phyloP scores from a whole-genome alignment of 1,140 invertebrate species.

The Dreissena polymorpha region DNA sequence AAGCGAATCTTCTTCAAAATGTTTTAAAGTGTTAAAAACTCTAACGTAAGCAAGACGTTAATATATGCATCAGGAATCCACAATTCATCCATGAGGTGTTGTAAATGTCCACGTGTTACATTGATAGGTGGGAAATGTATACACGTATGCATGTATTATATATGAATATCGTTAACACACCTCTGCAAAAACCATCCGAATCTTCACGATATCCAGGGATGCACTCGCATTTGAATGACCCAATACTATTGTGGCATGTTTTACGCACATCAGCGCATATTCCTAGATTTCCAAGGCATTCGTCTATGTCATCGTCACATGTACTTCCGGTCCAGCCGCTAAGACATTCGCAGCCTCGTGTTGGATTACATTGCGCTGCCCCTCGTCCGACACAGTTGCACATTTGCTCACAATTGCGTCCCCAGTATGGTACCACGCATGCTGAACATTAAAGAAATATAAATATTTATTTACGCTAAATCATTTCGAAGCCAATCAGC shows the following conservation, averaged over 20 bases:
- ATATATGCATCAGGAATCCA: too few species aligned
- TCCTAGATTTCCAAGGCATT: constrained; percentile 1
- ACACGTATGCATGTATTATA: too few species aligned
- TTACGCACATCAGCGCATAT: not conserved
- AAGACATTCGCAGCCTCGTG: not conserved
- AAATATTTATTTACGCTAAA: not conserved
- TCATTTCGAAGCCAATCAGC: not conserved
- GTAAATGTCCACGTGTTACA: too few species aligned
- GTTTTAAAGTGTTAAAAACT: too few species aligned
- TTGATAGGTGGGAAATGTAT: too few species aligned
- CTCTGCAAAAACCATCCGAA: too few species aligned
- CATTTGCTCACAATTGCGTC: not conserved
- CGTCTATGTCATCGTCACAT: constrained; percentile 20
- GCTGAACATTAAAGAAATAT: not conserved
- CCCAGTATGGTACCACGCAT: not conserved
- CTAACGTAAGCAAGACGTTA: too few species aligned
- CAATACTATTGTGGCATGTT: constrained; percentile 3
- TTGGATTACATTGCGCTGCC: not conserved
- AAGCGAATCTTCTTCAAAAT: too few species aligned
- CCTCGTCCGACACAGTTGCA: not conserved
- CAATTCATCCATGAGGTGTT: too few species aligned
- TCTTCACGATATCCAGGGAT: not conserved
- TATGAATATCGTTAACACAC: too few species aligned
- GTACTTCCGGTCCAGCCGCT: constrained; percentile 11
- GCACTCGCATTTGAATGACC: constrained; percentile 6